phyloP scores from a whole-genome alignment of 2,797 vertebrate genomes.

The Lepilemur septentrionalis region DNA sequence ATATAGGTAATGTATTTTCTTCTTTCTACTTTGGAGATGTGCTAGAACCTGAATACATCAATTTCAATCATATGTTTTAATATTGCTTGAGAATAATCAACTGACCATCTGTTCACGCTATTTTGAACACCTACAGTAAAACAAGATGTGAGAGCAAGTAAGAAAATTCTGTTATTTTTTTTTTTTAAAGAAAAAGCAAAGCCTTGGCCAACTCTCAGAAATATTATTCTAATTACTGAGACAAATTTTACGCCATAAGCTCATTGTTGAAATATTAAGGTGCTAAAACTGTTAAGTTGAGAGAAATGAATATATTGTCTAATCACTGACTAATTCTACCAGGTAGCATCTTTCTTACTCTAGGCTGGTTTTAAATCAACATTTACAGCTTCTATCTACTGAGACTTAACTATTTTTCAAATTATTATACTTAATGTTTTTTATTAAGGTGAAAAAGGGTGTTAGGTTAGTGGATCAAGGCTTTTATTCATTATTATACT shows the following conservation, averaged over 20 bases:
- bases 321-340: neutral
- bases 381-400: neutral
- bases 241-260: neutral
- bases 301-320: neutral
- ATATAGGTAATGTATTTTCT: neutral
- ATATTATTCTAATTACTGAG: neutral
- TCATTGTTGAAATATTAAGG: neutral
- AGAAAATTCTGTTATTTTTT: neutral
- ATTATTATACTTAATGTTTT: neutral
- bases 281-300: neutral
- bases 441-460: neutral
- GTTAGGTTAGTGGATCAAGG: neutral
- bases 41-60: neutral
- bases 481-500: neutral
- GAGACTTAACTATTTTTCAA: neutral
- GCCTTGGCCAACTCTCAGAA: neutral
- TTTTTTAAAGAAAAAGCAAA: neutral
- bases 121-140: neutral
- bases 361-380: neutral
- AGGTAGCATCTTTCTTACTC: neutral
- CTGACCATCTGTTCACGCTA: neutral
- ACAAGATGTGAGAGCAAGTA: neutral
- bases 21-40: neutral
- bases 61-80: neutral
- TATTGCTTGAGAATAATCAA: neutral